These are phyloP conservation scores for Anthoscopus minutus DNA, from an alignment of 2,113 vertebrate genomes.

Conservation along the genomic window DNA sequence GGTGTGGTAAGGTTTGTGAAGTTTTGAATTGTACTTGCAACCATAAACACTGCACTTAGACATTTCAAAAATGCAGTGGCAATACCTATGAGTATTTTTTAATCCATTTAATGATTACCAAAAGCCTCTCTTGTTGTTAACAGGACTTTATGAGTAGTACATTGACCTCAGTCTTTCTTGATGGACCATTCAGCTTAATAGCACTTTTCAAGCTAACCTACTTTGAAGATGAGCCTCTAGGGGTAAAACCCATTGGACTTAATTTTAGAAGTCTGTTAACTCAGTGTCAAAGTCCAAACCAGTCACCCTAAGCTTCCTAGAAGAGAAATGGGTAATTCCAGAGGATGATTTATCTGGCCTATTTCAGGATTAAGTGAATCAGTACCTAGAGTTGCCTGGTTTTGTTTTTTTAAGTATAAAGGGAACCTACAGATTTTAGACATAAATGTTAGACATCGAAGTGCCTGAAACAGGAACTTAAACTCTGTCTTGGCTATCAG, in stretches of 20 bases:
- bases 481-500: background rate
- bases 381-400: background rate
- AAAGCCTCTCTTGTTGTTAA: background rate
- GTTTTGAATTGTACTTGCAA: background rate
- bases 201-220: background rate
- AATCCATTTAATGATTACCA: background rate
- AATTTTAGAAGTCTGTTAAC: background rate
- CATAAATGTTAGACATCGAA: background rate
- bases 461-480: background rate
- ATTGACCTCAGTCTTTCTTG: background rate
- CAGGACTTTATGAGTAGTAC: background rate
- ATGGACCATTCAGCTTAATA: background rate
- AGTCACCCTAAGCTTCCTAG: background rate
- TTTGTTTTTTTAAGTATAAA: background rate
- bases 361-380: background rate
- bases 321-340: background rate
- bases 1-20: background rate
- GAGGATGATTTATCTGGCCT: background rate
- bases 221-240: background rate
- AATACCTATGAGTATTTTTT: background rate
- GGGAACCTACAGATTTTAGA: background rate
- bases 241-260: background rate
- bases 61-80: background rate
- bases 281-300: background rate
- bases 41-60: background rate